Evolutionary conservation across 2,888 invertebrate genomes (phyloP), one percentile per base, ranked within the genome.

Genomic region (Chloroclysta siterata): DNA sequence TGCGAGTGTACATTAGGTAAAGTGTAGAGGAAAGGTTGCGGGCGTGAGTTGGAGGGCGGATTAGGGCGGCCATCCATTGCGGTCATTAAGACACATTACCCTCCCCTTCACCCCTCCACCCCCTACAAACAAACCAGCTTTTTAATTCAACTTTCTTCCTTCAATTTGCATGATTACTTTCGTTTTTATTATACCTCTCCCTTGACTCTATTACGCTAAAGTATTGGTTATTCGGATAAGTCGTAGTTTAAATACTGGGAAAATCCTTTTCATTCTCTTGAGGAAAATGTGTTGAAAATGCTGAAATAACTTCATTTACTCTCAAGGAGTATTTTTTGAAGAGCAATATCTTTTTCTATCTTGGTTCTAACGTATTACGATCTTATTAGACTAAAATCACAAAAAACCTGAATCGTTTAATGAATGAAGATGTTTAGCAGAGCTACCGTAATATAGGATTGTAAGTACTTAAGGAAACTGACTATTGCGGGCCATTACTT

Each of bases 151-250:
- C 93, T 91, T 92, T 88, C 86, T 84, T 88, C 83, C 86, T 80
- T 82, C 80, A 90, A 93, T 93, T 93, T 93, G 93, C 93, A 93
- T 93, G 93, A 93, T 93, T 92, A 92, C 93, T 92, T 90, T 91
- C 89, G 85, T 89, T 93, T 93, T 93, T 91, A 92, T 92, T 91
- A 89, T 85, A 84, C 85, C 78, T 75, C 81, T 77, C 77, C 77
- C 79, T 73, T 80, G 82, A 79, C 79, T 79, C 78, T 77, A 81
- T 81, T 80, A 77, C 67, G 75, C 78, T 77, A 77, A 82, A 80
- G 78, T 77, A 78, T 81, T 75, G 78, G 78, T 78, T 78, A 77
- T 81, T 77, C 71, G 70, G 75, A 79, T 78, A 80, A 79, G 78
- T 77, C 75, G 68, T 68, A 71, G 68, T 72, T 72, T 69, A 72